Conservation (phyloP, 2,888 invertebrate genomes). For the Epistrophella euchroma region DNA sequence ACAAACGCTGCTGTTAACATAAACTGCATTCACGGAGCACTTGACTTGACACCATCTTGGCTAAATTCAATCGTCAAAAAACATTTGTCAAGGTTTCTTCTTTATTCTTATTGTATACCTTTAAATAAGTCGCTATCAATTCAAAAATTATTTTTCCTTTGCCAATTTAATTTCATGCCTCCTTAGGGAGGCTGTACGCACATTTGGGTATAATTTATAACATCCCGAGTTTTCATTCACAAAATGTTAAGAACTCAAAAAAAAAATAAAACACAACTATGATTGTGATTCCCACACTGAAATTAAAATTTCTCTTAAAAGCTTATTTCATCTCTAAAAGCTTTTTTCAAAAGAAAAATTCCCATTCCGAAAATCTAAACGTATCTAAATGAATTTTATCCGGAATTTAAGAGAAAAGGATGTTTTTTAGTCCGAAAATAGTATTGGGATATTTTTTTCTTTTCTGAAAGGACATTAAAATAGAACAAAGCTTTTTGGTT, state of each 20-base stretch:
- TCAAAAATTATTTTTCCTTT: background rate
- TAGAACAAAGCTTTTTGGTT: conserved; percentile 32
- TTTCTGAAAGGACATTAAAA: conserved; percentile 16
- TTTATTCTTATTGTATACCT: background rate
- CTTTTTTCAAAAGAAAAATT: background rate
- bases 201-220: conserved; percentile 12
- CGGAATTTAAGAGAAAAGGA: conserved; percentile 57
- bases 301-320: conserved; percentile 4
- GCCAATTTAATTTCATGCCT: conserved; percentile 2
- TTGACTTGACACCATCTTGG: too few relatives aligned
- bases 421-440: conserved; percentile 2
- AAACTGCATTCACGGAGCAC: too few relatives aligned
- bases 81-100: background rate
- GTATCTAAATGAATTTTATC: conserved; percentile 36
- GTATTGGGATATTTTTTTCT: conserved; percentile 24
- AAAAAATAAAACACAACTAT: background rate
- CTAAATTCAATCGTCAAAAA: too few relatives aligned
- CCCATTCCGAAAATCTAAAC: conserved; percentile 31
- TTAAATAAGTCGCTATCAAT: background rate
- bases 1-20: too few relatives aligned
- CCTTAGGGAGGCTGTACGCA: background rate
- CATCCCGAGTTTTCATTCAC: conserved; percentile 15
- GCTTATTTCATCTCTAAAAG: background rate
- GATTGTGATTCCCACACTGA: background rate
- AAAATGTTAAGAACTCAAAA: background rate